A percentile compares a stretch with the other conserved stretches of the same genome.
Conservation (phyloP, 2,797 vertebrate genomes). For the Graptemys geographica region DNA sequence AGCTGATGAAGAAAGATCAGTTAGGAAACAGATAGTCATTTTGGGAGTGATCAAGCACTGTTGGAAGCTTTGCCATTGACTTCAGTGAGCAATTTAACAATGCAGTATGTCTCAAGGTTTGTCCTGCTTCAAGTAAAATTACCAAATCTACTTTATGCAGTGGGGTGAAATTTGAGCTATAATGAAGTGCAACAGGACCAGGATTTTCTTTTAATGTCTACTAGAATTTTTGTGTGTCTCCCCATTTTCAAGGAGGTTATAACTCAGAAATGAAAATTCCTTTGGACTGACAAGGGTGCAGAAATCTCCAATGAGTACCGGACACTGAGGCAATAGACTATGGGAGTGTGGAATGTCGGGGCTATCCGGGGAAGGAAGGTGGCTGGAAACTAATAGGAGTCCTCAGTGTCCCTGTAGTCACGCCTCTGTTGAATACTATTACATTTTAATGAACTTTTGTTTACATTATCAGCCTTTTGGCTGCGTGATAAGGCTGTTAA, state of each 20-base stretch:
- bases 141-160: slow-evolving; percentile 55
- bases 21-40: background rate
- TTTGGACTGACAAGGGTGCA: background rate
- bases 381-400: background rate
- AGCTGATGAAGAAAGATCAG: background rate
- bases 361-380: background rate
- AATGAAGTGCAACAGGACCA: background rate
- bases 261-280: slow-evolving; percentile 12
- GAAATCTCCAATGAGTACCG: background rate
- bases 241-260: slow-evolving; percentile 6
- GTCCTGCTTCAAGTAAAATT: slow-evolving; percentile 58
- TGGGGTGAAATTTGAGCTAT: slow-evolving; percentile 20
- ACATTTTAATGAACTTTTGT: slow-evolving; percentile 56
- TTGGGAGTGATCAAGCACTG: background rate
- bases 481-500: slow-evolving; percentile 67
- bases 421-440: slow-evolving; percentile 47
- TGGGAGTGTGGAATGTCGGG: background rate
- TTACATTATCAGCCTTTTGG: slow-evolving; percentile 62
- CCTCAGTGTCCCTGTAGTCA: slow-evolving; percentile 22
- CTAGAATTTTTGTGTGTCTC: background rate
- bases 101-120: background rate
- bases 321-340: background rate
- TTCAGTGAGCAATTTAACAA: background rate
- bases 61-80: background rate
- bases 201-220: background rate